Percentiles rank a stretch among this genome's conserved stretches.
phyloP scores from a whole-genome alignment of 2,113 vertebrate genomes.

The Tupaia tana region DNA sequence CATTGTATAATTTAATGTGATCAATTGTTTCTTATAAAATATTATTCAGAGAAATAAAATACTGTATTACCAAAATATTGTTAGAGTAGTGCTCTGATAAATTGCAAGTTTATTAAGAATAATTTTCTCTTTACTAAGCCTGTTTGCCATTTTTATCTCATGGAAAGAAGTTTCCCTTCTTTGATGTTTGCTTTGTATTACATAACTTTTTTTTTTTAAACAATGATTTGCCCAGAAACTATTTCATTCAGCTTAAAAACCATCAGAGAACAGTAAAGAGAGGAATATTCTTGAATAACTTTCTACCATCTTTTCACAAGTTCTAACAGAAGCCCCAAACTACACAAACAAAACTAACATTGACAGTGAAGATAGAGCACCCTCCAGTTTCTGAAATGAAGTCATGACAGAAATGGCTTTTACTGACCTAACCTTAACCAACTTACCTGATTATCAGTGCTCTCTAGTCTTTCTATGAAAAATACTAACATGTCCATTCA shows the following conservation, averaged over 20 bases:
- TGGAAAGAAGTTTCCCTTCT: conserved; percentile 16
- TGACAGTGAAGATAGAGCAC: not conserved
- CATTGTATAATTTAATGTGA: conserved; percentile 8
- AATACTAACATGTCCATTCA: not conserved
- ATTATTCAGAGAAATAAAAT: conserved; percentile 11
- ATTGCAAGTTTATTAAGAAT: not conserved
- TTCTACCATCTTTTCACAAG: not conserved
- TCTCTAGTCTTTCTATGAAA: not conserved
- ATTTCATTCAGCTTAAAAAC: not conserved
- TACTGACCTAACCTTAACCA: not conserved
- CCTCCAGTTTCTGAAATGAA: not conserved
- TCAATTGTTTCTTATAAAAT: not conserved
- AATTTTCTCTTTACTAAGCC: conserved; percentile 13
- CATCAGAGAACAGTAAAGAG: not conserved
- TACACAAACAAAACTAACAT: not conserved
- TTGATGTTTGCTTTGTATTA: not conserved
- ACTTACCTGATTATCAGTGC: not conserved
- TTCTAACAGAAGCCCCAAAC: not conserved
- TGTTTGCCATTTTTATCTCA: not conserved
- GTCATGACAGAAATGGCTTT: not conserved
- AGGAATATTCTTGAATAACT: not conserved
- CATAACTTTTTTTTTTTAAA: not conserved
- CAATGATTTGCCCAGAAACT: not conserved
- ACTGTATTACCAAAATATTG: not conserved
- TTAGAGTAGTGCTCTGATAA: not conserved